Evolutionary conservation across 2,888 invertebrate genomes (phyloP).

Genomic region (Melieria omissa): DNA sequence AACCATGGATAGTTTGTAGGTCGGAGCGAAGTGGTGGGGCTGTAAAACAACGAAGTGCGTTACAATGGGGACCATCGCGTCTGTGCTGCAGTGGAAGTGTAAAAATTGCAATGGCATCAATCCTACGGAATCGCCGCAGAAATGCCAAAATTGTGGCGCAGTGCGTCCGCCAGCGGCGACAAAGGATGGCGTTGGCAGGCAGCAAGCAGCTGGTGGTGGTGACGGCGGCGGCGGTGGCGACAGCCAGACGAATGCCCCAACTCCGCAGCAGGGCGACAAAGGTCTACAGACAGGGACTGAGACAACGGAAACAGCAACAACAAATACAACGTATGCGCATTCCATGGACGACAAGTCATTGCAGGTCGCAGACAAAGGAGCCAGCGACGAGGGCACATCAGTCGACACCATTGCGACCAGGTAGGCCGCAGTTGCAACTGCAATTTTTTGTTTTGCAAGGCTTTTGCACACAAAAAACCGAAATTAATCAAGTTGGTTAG

Average conservation of each 20-base stretch:
- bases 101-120: slow-evolving; percentile 88
- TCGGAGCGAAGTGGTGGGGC: too few species aligned
- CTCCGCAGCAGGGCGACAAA: slow-evolving; percentile 18
- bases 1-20: too few species aligned
- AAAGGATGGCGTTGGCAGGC: slow-evolving; percentile 30
- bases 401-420: too few species aligned
- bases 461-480: too few species aligned
- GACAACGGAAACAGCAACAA: slow-evolving; percentile 47
- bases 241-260: slow-evolving; percentile 30
- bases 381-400: not conserved
- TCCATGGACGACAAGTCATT: slow-evolving; percentile 18
- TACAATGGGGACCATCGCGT: slow-evolving; percentile 89
- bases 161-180: slow-evolving; percentile 66
- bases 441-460: too few species aligned
- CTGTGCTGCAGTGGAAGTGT: slow-evolving; percentile 94
- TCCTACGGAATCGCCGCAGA: slow-evolving; percentile 81
- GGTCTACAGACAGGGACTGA: slow-evolving; percentile 11
- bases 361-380: slow-evolving; percentile 2
- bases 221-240: not conserved
- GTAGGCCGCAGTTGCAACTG: too few species aligned
- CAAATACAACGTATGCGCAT: not conserved
- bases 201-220: too few species aligned
- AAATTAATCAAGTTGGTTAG: too few species aligned
- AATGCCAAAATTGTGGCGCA: slow-evolving; percentile 85
- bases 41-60: not conserved